phyloP scores from a whole-genome alignment of 1,140 invertebrate species.

The Drosophila navojoa region DNA sequence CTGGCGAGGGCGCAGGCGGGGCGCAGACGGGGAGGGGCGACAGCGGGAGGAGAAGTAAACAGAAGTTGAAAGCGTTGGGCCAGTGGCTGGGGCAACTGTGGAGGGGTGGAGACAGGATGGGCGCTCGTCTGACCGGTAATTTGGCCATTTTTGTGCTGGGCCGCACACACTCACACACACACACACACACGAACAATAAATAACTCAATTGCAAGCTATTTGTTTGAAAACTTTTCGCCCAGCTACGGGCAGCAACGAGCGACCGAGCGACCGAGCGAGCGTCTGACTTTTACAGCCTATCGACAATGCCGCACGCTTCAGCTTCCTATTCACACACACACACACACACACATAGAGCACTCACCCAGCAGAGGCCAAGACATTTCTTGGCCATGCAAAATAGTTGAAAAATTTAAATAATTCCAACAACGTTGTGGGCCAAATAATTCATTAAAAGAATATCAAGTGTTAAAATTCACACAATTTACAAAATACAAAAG shows the following conservation, averaged over 20 bases:
- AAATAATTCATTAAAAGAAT: conserved; percentile 81
- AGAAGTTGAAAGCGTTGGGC: neutral
- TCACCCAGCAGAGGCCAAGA: conserved; percentile 17
- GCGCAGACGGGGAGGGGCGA: neutral
- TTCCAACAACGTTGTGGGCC: conserved; percentile 46
- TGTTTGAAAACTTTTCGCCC: conserved; percentile 73
- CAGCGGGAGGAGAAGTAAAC: neutral
- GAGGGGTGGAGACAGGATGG: neutral
- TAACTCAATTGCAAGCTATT: conserved; percentile 81
- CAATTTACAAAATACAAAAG: conserved; percentile 73
- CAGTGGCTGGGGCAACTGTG: neutral
- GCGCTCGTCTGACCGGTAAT: conserved; percentile 44
- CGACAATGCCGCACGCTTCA: neutral
- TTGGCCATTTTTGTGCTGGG: conserved; percentile 48
- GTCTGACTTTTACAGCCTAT: conserved; percentile 61
- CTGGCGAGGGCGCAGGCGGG: neutral
- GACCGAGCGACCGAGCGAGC: conserved; percentile 6
- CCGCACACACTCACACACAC: conserved; percentile 16
- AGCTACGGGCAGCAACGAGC: conserved; percentile 16
- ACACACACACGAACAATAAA: conserved; percentile 62
- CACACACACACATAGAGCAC: neutral
- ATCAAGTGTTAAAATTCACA: conserved; percentile 82
- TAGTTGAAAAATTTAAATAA: conserved; percentile 80
- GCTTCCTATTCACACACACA: neutral
- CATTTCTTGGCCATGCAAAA: conserved; percentile 60